Percentiles rank a stretch among this genome's conserved stretches.
Evolutionary conservation across 1,140 invertebrate genomes (phyloP).

Genomic region (Aphis gossypii): DNA sequence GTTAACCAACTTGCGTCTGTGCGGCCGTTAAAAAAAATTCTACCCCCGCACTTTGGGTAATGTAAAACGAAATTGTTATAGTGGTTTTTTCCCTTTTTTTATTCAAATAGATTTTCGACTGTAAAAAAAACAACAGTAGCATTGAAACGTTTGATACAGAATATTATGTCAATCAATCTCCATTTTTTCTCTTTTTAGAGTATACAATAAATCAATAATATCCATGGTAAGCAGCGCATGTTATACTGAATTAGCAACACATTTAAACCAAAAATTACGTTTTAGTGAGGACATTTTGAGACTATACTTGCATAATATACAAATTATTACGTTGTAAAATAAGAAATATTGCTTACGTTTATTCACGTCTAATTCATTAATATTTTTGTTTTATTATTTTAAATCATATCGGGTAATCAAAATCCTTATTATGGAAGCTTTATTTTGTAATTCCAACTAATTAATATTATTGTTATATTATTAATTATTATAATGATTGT

Average conservation of each 20-base stretch:
- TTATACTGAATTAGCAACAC: not conserved
- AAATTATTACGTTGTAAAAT: not conserved
- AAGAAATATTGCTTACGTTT: not conserved
- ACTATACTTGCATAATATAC: too few relatives aligned
- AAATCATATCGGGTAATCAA: not conserved
- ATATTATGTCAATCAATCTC: slow-evolving; percentile 10
- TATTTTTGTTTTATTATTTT: not conserved
- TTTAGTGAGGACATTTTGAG: not conserved
- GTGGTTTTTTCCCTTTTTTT: not conserved
- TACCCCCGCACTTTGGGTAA: not conserved
- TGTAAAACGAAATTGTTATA: not conserved
- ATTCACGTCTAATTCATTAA: not conserved
- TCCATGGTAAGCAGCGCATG: not conserved
- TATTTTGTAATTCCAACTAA: not conserved
- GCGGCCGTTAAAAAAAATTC: not conserved
- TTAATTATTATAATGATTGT: not conserved
- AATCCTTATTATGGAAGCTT: not conserved
- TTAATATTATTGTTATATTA: not conserved
- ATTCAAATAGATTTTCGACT: not conserved
- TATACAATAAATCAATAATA: not conserved
- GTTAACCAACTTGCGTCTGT: not conserved
- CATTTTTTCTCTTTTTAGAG: not conserved
- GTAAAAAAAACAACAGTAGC: not conserved
- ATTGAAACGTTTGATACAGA: not conserved
- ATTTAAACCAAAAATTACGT: not conserved